Conservation (phyloP, 2,113 vertebrate genomes). For the Callocephalon fimbriatum region DNA sequence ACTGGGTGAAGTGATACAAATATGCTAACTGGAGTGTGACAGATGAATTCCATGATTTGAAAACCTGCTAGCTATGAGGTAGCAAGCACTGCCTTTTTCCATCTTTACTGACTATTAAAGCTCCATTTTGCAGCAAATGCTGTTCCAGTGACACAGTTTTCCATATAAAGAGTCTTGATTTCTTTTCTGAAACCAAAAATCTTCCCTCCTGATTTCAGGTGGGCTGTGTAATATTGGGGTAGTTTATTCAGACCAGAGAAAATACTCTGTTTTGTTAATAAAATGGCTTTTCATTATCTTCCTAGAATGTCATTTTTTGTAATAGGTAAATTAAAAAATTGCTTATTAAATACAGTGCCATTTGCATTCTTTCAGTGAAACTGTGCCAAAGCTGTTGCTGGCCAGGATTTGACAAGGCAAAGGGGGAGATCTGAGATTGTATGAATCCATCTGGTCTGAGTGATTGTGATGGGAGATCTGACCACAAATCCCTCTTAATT, state of each 20-base stretch:
- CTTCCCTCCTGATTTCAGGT: neutral
- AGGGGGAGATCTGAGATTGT: neutral
- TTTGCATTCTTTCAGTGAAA: neutral
- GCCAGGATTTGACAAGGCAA: neutral
- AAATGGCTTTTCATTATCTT: conserved; percentile 5
- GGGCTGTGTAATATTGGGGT: neutral
- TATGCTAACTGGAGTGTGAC: conserved; percentile 66
- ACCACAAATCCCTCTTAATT: neutral
- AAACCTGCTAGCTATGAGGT: conserved; percentile 52
- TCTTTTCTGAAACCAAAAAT: neutral
- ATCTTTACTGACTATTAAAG: conserved; percentile 69
- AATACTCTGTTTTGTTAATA: conserved; percentile 1
- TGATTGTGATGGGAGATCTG: neutral
- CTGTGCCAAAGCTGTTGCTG: neutral
- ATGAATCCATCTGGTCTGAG: neutral
- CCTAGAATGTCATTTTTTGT: neutral
- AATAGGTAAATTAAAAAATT: conserved; percentile 6
- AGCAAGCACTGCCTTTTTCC: conserved; percentile 34
- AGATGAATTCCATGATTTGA: conserved; percentile 73
- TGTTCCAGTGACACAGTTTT: conserved; percentile 14
- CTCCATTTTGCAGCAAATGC: neutral
- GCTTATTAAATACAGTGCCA: neutral
- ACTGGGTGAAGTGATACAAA: conserved; percentile 45
- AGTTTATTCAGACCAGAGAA: neutral
- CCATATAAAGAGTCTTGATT: neutral